Evolutionary conservation across 2,797 vertebrate species (phyloP), one percentile per base, ranked within the genome.

Genomic region (Myotis planiceps): DNA sequence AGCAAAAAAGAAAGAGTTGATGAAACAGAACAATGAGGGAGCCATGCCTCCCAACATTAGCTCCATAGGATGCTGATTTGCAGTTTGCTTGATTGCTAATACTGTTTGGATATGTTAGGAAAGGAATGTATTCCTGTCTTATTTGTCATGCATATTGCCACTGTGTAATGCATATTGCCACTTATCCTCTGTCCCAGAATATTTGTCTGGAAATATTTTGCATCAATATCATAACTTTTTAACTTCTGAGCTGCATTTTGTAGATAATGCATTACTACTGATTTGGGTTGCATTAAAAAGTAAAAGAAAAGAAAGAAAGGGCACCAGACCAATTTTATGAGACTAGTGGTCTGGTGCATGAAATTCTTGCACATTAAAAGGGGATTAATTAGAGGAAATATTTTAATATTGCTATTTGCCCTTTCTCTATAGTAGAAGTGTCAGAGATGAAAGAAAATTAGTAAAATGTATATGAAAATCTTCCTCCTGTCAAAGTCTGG

Each of bases 21-120:
- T n/a, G 27, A 74, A 82, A 34, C 51, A 86, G 55, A 83, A 39
- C 7, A 42, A 32, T 4, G 34, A 79, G 27, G 3, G 12, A 34
- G 19, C 23, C 15, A 4, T 16, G 2, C 27, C 37, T 49, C 14
- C 2, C 19, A 47, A 0, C 1, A 16, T 25, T 23, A 42, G 27
- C 29, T 9, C 42, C 10, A 0, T 0, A 9, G 12, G 13, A 15
- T 0, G 1, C 15, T 34, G 13, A 47, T 69, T 39, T 13, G 6
- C 29, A 39, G 6, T 92, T 60, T n/a, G 9, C 47, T 71, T 79
- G 8, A 66, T 29, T n/a, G n/a, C 4, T 66, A 37, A 16, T 7
- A 25, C 12, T 12, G 6, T 39, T 34, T 49, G n/a, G 13, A 69
- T 94, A 39, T 39, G 37, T 90, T 5, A 63, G 32, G 92, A 71